These are phyloP conservation scores for Leptobrachium leishanense DNA, from an alignment of 2,113 vertebrate species.

Conservation along the genomic window DNA sequence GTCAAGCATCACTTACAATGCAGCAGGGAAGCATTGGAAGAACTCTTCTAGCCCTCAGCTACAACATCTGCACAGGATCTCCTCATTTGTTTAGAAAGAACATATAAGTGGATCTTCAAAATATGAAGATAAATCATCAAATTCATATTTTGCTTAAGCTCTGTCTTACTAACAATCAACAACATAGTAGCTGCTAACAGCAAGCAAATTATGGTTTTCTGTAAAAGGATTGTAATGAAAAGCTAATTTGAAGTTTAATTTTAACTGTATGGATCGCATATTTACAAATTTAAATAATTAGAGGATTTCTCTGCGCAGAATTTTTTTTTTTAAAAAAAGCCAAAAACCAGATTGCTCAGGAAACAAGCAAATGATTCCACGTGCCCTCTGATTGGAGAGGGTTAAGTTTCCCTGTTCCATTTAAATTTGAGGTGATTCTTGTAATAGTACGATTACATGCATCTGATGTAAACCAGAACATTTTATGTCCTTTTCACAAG, in stretches of 20 bases:
- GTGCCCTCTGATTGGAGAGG: not conserved
- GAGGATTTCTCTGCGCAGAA: not conserved
- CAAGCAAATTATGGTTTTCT: too few species aligned
- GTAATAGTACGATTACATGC: not conserved
- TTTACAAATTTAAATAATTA: not conserved
- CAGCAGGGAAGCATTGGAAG: too few species aligned
- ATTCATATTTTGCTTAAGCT: too few species aligned
- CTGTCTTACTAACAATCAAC: too few species aligned
- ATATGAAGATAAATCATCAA: too few species aligned
- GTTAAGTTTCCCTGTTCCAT: not conserved
- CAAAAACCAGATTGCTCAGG: not conserved
- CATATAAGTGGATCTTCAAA: too few species aligned
- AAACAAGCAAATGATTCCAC: not conserved
- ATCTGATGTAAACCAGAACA: constrained; percentile 32
- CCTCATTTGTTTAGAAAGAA: too few species aligned
- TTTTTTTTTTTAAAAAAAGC: too few species aligned
- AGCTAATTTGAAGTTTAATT: not conserved
- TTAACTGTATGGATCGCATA: not conserved
- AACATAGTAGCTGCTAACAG: too few species aligned
- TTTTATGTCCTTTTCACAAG: constrained; percentile 14
- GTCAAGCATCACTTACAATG: too few species aligned
- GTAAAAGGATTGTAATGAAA: not conserved
- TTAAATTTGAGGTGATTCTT: not conserved
- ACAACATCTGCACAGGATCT: too few species aligned
- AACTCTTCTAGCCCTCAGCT: too few species aligned